A percentile compares a stretch with the other conserved stretches of the same genome.
These are phyloP conservation scores for Camponotus floridanus DNA, from an alignment of 1,140 invertebrate genomes.

Conservation along the genomic window DNA sequence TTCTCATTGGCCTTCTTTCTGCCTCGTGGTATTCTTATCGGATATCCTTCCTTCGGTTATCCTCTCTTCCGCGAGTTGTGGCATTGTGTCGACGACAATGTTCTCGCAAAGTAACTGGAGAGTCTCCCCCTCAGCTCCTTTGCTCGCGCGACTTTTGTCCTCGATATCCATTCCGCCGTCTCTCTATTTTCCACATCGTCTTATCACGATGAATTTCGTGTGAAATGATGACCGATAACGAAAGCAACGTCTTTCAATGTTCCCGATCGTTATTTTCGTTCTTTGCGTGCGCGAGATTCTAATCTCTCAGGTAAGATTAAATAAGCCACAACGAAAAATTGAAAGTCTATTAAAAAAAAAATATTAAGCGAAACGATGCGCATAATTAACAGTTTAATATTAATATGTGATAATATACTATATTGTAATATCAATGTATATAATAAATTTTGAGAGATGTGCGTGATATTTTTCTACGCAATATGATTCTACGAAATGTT, in stretches of 20 bases:
- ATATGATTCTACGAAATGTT: background rate
- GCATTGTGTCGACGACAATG: constrained; percentile 71
- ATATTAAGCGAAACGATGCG: background rate
- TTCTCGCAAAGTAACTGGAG: constrained; percentile 71
- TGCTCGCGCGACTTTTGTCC: constrained; percentile 15
- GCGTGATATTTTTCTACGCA: background rate
- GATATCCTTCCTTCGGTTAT: constrained; percentile 65
- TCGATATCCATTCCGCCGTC: background rate
- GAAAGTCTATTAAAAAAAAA: background rate
- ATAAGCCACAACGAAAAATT: no score
- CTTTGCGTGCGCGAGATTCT: background rate
- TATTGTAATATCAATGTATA: background rate
- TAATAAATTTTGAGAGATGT: background rate
- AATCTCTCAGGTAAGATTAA: background rate
- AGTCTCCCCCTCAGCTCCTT: constrained; percentile 28
- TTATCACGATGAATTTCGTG: constrained; percentile 29
- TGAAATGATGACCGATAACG: background rate
- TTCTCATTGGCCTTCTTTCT: constrained; percentile 31
- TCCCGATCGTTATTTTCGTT: background rate
- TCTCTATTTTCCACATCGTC: background rate
- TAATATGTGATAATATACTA: background rate
- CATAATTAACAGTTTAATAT: background rate
- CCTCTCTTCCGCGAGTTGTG: constrained; percentile 58
- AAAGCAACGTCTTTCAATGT: constrained; percentile 2
- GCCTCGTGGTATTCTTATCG: constrained; percentile 66